Evolutionary conservation across 2,113 vertebrate genomes (phyloP).

Genomic region (Numenius arquata): DNA sequence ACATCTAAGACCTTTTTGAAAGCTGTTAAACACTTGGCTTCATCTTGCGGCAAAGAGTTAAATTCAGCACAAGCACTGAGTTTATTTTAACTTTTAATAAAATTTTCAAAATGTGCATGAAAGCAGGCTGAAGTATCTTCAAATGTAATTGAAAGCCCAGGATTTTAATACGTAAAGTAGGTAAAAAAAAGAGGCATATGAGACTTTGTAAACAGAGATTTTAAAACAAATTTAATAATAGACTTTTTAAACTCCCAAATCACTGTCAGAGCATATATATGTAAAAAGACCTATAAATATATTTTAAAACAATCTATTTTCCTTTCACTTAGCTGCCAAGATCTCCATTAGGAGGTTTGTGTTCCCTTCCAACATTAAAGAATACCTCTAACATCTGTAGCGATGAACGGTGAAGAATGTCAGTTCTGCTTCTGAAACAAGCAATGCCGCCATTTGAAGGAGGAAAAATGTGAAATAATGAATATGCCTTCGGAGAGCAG

Average conservation of each 20-base stretch:
- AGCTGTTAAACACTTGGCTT: background rate
- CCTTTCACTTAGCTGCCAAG: slow-evolving; percentile 59
- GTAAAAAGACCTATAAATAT: slow-evolving; percentile 55
- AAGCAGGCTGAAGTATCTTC: background rate
- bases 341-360: slow-evolving; percentile 60
- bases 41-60: background rate
- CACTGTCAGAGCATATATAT: slow-evolving; percentile 47
- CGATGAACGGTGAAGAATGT: slow-evolving; percentile 4
- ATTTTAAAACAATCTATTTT: slow-evolving; percentile 59
- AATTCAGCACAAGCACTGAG: background rate
- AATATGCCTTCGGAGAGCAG: background rate
- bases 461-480: slow-evolving; percentile 27
- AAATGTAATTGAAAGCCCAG: background rate
- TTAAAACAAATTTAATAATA: slow-evolving; percentile 46
- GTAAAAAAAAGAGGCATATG: background rate
- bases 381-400: slow-evolving; percentile 44
- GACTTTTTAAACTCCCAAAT: slow-evolving; percentile 46
- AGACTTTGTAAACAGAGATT: slow-evolving; percentile 21
- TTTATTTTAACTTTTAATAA: background rate
- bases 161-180: background rate
- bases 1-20: background rate
- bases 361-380: slow-evolving; percentile 60
- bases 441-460: slow-evolving; percentile 2
- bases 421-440: slow-evolving; percentile 31
- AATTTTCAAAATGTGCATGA: background rate